These are phyloP conservation scores for Monarcha castaneiventris DNA, from an alignment of 2,113 vertebrate genomes.

Conservation along the genomic window DNA sequence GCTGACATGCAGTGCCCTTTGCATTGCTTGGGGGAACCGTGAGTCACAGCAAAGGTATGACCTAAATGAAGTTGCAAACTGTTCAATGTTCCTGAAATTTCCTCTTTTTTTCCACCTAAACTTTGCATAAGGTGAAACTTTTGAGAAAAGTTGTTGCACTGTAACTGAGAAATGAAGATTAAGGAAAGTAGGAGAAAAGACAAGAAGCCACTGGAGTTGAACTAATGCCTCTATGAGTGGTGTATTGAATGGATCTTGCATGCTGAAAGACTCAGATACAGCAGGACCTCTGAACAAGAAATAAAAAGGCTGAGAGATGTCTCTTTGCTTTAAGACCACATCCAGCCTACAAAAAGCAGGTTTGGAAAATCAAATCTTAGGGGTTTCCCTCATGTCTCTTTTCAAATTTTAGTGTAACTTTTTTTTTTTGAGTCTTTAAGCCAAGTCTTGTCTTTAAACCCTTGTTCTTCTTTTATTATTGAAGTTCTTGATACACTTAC, in stretches of 20 bases:
- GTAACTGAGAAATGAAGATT: background rate
- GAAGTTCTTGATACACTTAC: background rate
- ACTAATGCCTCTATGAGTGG: background rate
- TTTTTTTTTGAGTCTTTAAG: background rate
- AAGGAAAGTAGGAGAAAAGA: background rate
- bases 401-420: background rate
- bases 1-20: background rate
- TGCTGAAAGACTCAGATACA: background rate
- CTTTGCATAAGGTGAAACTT: background rate
- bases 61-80: background rate
- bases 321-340: background rate
- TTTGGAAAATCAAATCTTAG: background rate
- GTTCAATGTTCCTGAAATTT: background rate
- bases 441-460: background rate
- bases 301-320: background rate
- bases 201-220: background rate
- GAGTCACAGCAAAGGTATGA: background rate
- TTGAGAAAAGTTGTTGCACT: background rate
- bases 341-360: background rate
- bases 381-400: background rate
- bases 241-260: background rate
- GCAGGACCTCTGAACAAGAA: background rate
- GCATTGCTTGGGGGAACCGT: background rate
- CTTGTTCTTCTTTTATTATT: background rate
- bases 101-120: background rate